Conservation (phyloP, 2,113 vertebrate species). For the Sisor rabdophorus region DNA sequence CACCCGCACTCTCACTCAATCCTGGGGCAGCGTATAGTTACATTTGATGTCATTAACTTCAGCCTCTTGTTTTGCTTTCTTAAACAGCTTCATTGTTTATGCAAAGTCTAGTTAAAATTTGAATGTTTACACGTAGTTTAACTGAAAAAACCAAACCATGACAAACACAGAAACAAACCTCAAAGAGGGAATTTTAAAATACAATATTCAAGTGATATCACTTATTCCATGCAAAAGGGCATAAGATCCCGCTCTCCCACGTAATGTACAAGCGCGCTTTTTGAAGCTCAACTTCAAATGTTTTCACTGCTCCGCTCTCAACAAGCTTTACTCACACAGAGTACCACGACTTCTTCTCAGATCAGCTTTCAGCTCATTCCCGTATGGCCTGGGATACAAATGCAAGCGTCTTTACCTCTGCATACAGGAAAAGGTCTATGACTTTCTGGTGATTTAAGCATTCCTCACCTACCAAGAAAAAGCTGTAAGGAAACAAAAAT, state of each 20-base stretch:
- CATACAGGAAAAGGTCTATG: constrained; percentile 11
- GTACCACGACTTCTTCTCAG: constrained; percentile 54
- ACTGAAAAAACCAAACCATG: neutral
- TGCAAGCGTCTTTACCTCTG: constrained; percentile 15
- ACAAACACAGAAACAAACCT: neutral
- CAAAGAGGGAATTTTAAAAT: neutral
- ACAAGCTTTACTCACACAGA: constrained; percentile 61
- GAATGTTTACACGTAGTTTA: neutral
- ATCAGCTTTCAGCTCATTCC: constrained; percentile 60
- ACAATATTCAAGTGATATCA: neutral
- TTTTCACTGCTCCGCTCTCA: constrained; percentile 48
- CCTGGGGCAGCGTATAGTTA: too few species aligned
- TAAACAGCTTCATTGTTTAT: neutral
- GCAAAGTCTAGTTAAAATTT: neutral
- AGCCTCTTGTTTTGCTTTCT: neutral
- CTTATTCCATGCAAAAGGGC: constrained; percentile 56
- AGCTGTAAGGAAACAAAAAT: constrained; percentile 11
- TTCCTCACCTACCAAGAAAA: constrained; percentile 23
- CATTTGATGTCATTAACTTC: neutral
- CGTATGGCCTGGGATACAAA: constrained; percentile 51
- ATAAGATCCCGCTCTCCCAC: constrained; percentile 64
- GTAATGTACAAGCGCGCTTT: constrained; percentile 59
- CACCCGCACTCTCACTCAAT: too few species aligned
- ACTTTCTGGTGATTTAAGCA: constrained; percentile 14
- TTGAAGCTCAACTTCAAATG: constrained; percentile 68